Conservation (phyloP, 1,140 invertebrate species). For the Conus betulinus region DNA sequence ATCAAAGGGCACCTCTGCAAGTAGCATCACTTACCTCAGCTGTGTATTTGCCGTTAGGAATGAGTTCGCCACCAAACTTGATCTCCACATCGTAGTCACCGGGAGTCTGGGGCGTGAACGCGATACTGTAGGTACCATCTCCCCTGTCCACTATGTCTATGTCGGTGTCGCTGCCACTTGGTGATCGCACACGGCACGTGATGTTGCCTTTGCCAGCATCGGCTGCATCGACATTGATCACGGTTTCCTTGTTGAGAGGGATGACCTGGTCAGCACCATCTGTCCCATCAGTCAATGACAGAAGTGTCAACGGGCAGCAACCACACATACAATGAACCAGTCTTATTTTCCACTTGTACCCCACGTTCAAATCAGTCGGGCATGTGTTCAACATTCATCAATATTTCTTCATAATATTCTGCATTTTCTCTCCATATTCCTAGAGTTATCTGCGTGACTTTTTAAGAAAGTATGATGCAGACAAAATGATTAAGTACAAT, state of each 20-base stretch:
- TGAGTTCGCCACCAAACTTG: slow-evolving; percentile 91
- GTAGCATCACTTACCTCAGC: slow-evolving; percentile 64
- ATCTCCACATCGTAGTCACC: slow-evolving; percentile 91
- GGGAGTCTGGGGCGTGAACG: slow-evolving; percentile 87
- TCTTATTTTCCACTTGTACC: too few relatives aligned
- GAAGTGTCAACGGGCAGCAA: too few relatives aligned
- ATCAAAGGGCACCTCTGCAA: too few relatives aligned
- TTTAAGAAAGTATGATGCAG: too few relatives aligned
- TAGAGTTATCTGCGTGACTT: too few relatives aligned
- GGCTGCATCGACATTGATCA: slow-evolving; percentile 88
- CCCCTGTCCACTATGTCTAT: slow-evolving; percentile 90
- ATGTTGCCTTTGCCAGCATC: slow-evolving; percentile 89
- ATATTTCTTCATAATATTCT: too few relatives aligned
- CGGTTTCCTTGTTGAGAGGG: slow-evolving; percentile 84
- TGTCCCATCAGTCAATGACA: slow-evolving; percentile 32
- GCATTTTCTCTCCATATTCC: too few relatives aligned
- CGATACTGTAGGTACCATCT: slow-evolving; percentile 86
- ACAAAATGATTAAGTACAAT: too few relatives aligned
- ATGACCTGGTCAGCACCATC: slow-evolving; percentile 79
- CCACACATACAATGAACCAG: too few relatives aligned
- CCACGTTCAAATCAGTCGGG: too few relatives aligned
- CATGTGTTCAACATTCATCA: too few relatives aligned
- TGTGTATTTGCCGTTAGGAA: slow-evolving; percentile 87
- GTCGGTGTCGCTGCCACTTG: slow-evolving; percentile 86
- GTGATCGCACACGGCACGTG: slow-evolving; percentile 89